Evolutionary conservation across 2,888 invertebrate species (phyloP), one percentile per base, ranked within the genome.

Genomic region (Leucozona laternaria): DNA sequence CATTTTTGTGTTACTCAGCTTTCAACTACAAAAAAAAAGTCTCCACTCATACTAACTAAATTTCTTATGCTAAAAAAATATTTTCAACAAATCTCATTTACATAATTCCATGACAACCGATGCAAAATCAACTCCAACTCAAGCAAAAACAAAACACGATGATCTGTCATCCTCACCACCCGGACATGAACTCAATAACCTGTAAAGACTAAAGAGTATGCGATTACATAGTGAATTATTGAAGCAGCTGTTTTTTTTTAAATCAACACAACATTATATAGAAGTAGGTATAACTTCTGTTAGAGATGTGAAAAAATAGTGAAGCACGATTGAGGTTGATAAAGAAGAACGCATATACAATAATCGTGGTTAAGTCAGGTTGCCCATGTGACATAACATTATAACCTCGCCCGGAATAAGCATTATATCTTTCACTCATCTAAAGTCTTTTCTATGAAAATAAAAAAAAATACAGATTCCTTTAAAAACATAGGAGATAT

Each of bases 361-460:
- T 77, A 50, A 77, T 71, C 71, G 50, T 50, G 81, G 77, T 81
- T 77, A 72, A 81, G 40, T 71, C 76, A 77, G 57, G 62, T 57
- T 70, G 57, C 62, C 48, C 62, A 48, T 71, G 68, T 81, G 81
- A 72, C 81, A 77, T 81, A 81, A 81, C 77, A 64, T 62, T 77
- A 77, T 81, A 81, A 81, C 77, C 71, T 62, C 57, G 55, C 43
- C 50, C 22, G 64, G 71, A 76, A 81, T 76, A 28, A 40, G 45
- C n/a, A n/a, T n/a, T n/a, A n/a, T 71, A 70, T 70, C 55, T 71
- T 53, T 34, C 37, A 48, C 48, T 48, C n/a, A 45, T 64, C 13
- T 37, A 2, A 13, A 25, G 45, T 57, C 43, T 78, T 48, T 40
- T 70, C 3, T 25, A 40, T 53, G 37, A 43, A 28, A 11, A 25